phyloP scores from a whole-genome alignment of 2,888 invertebrate genomes.

The Tetragonula carbonaria region DNA sequence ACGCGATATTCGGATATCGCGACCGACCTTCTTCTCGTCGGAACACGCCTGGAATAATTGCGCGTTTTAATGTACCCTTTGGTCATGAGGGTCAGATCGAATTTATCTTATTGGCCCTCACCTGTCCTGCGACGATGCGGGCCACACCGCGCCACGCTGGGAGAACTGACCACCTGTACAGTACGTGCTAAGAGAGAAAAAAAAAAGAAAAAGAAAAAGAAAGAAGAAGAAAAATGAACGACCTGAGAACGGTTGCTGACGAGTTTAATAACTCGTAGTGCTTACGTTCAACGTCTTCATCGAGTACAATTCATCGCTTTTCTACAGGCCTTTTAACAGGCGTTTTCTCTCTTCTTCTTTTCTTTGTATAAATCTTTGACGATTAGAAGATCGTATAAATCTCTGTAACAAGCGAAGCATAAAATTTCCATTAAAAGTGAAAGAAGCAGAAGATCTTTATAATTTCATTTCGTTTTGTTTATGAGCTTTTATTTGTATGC shows the following conservation, averaged over 20 bases:
- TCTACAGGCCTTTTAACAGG: too few species aligned
- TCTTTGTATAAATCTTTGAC: too few species aligned
- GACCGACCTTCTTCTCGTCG: constrained; percentile 63
- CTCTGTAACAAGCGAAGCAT: too few species aligned
- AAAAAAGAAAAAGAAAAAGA: constrained; percentile 17
- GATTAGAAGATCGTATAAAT: too few species aligned
- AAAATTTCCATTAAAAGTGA: too few species aligned
- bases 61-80: constrained; percentile 71
- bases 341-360: neutral
- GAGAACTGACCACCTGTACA: constrained; percentile 82
- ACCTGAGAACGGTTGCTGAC: constrained; percentile 1
- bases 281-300: neutral
- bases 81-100: constrained; percentile 83
- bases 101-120: constrained; percentile 83
- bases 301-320: too few species aligned
- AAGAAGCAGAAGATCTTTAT: too few species aligned
- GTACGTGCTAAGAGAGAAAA: constrained; percentile 63
- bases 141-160: constrained; percentile 76
- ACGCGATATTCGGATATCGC: constrained; percentile 33
- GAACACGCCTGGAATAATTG: constrained; percentile 75
- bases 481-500: too few species aligned
- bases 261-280: neutral
- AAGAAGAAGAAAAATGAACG: neutral
- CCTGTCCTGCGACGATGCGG: constrained; percentile 82
- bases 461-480: too few species aligned